A percentile compares a stretch with the other conserved stretches of the same genome.
These are phyloP conservation scores for Paradisaea rubra DNA, from an alignment of 2,113 vertebrate species.

Conservation along the genomic window DNA sequence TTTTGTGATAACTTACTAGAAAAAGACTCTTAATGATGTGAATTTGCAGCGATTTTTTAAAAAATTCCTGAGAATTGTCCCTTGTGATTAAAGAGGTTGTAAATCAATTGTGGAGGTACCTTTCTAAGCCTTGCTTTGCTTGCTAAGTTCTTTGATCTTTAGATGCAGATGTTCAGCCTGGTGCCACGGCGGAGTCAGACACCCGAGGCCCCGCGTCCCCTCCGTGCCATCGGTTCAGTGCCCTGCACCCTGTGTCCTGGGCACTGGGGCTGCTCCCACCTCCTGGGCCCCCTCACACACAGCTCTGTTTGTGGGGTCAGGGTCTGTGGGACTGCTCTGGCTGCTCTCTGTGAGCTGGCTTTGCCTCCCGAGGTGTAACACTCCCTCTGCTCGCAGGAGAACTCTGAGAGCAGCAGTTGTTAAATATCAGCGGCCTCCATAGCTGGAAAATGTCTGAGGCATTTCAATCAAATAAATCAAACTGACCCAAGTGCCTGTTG, in stretches of 20 bases:
- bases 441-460: not conserved
- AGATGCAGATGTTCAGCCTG: not conserved
- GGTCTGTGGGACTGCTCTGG: not conserved
- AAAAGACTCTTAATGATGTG: not conserved
- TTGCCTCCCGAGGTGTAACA: not conserved
- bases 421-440: not conserved
- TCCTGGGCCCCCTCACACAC: rapidly evolving
- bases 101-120: slow-evolving; percentile 54
- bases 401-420: not conserved
- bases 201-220: not conserved
- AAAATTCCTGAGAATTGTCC: not conserved
- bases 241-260: not conserved
- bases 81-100: slow-evolving; percentile 37
- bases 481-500: not conserved
- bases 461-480: not conserved
- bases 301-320: rapidly evolving
- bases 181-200: not conserved
- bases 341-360: not conserved
- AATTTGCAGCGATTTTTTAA: not conserved
- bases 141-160: slow-evolving; percentile 63
- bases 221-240: no score
- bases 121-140: not conserved
- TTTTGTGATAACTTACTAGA: not conserved
- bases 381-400: not conserved
- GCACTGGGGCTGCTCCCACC: not conserved